Evolutionary conservation across 2,888 invertebrate species (phyloP).

Genomic region (Esperia sulphurella): DNA sequence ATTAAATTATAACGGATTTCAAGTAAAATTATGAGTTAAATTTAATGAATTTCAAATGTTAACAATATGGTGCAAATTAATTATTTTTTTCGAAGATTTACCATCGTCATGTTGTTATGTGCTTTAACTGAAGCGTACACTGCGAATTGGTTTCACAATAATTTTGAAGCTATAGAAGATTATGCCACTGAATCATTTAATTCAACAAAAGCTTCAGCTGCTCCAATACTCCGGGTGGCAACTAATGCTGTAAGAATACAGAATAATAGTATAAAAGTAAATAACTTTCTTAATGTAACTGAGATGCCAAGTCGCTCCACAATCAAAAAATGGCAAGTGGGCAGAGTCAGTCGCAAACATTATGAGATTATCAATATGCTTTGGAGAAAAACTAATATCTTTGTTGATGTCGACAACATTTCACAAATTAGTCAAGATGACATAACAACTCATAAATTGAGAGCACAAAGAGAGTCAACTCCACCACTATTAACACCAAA

Average conservation of each 20-base stretch:
- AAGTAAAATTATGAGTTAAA: neutral
- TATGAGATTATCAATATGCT: constrained; percentile 57
- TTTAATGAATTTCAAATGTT: neutral
- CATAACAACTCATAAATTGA: too few relatives aligned
- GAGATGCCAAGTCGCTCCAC: neutral
- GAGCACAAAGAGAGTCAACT: too few relatives aligned
- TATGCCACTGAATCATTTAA: neutral
- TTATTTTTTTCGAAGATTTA: neutral
- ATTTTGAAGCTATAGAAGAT: neutral
- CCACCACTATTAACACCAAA: neutral
- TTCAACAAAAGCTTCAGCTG: neutral
- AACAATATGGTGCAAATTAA: neutral
- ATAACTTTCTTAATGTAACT: neutral
- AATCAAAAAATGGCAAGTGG: constrained; percentile 39
- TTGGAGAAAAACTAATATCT: constrained; percentile 51
- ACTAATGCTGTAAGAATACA: neutral
- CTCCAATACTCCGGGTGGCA: neutral
- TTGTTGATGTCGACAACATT: constrained; percentile 20
- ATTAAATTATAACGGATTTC: neutral
- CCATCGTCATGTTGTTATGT: neutral
- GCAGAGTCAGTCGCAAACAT: constrained; percentile 45
- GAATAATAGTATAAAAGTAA: neutral
- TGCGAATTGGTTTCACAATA: neutral
- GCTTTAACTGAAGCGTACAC: neutral
- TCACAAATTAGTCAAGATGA: neutral